Conservation (phyloP, 1,140 invertebrate species). For the Pseudoatta argentina region DNA sequence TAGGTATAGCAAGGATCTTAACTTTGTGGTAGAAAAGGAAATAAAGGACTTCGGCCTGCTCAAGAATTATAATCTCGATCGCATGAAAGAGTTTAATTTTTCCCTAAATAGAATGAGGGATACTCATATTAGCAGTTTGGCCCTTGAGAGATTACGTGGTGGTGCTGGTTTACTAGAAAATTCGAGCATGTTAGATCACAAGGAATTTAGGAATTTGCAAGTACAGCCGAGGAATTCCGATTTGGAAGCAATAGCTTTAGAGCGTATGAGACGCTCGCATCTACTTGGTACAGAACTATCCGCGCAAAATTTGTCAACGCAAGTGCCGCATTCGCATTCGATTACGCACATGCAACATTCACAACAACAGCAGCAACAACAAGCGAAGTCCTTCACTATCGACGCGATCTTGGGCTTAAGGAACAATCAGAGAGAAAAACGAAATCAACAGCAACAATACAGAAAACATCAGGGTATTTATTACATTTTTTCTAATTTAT, state of each 20-base stretch:
- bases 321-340: constrained; percentile 79
- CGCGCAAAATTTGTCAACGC: constrained; percentile 79
- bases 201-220: constrained; percentile 78
- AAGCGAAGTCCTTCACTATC: constrained; percentile 91
- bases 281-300: constrained; percentile 78
- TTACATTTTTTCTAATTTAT: not conserved
- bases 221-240: constrained; percentile 78
- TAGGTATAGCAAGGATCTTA: constrained; percentile 68
- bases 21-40: constrained; percentile 72
- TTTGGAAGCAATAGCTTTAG: constrained; percentile 80
- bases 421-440: constrained; percentile 82
- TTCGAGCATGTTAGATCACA: constrained; percentile 73
- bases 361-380: constrained; percentile 83
- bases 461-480: constrained; percentile 82
- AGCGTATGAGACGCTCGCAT: constrained; percentile 81
- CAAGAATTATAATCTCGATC: constrained; percentile 77
- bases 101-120: constrained; percentile 77
- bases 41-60: constrained; percentile 76
- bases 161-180: constrained; percentile 74
- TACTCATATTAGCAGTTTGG: constrained; percentile 69
- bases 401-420: constrained; percentile 92
- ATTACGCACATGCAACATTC: constrained; percentile 80
- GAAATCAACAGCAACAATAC: constrained; percentile 78
- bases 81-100: constrained; percentile 78
- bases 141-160: constrained; percentile 73